These are phyloP conservation scores for Volucella bombylans DNA, from an alignment of 2,888 invertebrate species.

Conservation along the genomic window DNA sequence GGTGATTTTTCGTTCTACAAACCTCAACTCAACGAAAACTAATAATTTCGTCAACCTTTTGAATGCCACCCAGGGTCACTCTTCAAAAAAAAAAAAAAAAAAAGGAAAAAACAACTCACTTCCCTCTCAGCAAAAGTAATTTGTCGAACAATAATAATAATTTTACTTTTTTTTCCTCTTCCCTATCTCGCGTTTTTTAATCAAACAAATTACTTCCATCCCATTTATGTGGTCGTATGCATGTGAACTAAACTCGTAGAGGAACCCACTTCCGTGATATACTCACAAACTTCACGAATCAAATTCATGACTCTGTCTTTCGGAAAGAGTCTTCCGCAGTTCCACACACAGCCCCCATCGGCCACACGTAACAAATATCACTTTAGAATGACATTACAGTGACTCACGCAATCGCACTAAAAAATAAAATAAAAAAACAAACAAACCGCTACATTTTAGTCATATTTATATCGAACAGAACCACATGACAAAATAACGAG, in stretches of 20 bases:
- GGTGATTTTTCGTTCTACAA: too few relatives aligned
- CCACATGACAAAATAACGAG: constrained; percentile 22
- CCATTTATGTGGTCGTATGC: constrained; percentile 8
- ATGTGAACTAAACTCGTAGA: too few relatives aligned
- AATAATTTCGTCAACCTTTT: too few relatives aligned
- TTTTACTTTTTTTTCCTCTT: neutral
- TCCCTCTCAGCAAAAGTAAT: too few relatives aligned
- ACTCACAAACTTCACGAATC: constrained; percentile 20
- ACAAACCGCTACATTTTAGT: neutral
- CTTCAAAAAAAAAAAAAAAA: too few relatives aligned
- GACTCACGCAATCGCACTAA: constrained; percentile 63
- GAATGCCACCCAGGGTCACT: too few relatives aligned
- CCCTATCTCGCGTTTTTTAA: constrained; percentile 31
- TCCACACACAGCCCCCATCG: too few relatives aligned
- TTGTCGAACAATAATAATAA: too few relatives aligned
- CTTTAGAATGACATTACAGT: constrained; percentile 28
- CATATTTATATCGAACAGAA: constrained; percentile 39
- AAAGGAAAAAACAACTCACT: too few relatives aligned
- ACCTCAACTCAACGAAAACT: too few relatives aligned
- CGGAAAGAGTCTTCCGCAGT: constrained; percentile 21
- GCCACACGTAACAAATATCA: constrained; percentile 39
- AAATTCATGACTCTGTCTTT: constrained; percentile 42
- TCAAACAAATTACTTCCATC: constrained; percentile 54
- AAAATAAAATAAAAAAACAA: constrained; percentile 23
- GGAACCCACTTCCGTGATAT: constrained; percentile 35